Base-by-base conservation (phyloP, 1,140 invertebrate species). In the Pectinophora gossypiella region DNA sequence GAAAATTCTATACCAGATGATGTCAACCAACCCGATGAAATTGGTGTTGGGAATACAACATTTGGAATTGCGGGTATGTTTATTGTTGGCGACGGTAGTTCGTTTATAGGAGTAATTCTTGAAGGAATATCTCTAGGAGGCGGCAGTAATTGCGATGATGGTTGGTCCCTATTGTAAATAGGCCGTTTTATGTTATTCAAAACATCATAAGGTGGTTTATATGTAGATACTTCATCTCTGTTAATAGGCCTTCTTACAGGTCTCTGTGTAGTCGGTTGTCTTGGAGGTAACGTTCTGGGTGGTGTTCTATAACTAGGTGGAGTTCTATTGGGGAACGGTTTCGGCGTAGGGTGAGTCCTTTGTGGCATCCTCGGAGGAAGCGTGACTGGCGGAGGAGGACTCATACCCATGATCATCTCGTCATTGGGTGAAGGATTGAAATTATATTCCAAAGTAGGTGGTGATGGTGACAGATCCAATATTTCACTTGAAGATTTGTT, bases 321-420 rank as follows among this genome's bases (percentile, higher is more conserved):
- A 32, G 72, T 81, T 61, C 84, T 64, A 1, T 69, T 49, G 36
- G 75, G 42, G 44, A 57, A 47, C 27, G 78, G 76, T 51, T 77
- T 65, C 21, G 72, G 59, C 36, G 76, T 78, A 18, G 72, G 61
- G 4, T 73, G 62, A 21, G 59, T 46, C 54, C 74, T 73, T 19
- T 64, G 48, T 19, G 72, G 71, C 42, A 57, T 43, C 61, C 68
- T 73, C n/a, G 59, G 66, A 19, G 61, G 51, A 19, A 69, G 40
- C 19, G 71, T 57, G 54, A 61, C 63, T 15, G 73, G 76, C 18
- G 84, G 81, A 12, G 84, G 87, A 21, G 87, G 86, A 60, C 79
- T 88, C 87, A 89, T 89, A 10, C 87, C 87, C 84, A 88, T 86
- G 22, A 89, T 89, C 51, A 77, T 73, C 54, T 89, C 85, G 58